These are phyloP conservation scores for Epizoanthus illoricatus DNA, from an alignment of 92 coral and sea anemone species.

Conservation along the genomic window DNA sequence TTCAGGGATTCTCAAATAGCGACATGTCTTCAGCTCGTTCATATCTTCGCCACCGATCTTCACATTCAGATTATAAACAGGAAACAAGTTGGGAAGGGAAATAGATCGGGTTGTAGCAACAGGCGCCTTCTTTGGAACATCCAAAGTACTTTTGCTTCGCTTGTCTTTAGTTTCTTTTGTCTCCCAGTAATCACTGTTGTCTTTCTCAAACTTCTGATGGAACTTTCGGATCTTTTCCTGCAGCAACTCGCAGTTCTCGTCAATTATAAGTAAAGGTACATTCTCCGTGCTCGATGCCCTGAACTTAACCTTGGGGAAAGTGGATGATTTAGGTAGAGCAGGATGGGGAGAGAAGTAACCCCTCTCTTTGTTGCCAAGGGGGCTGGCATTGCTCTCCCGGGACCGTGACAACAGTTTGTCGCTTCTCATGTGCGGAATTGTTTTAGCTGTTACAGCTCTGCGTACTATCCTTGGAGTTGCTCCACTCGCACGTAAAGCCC, in stretches of 20 bases:
- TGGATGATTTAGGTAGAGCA: background rate
- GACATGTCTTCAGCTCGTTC: slow-evolving; percentile 3
- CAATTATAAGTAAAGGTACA: background rate
- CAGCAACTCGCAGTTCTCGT: slow-evolving; percentile 20
- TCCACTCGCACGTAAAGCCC: background rate
- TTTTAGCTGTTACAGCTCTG: background rate
- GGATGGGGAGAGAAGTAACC: background rate
- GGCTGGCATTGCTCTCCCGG: background rate
- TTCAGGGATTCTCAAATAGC: slow-evolving; percentile 8
- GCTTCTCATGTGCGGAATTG: background rate
- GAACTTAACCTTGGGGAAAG: background rate
- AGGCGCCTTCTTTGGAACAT: background rate
- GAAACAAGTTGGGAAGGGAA: slow-evolving; percentile 19
- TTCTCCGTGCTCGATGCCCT: background rate
- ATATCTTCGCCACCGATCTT: background rate
- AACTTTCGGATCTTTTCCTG: slow-evolving; percentile 23
- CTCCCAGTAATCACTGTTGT: background rate
- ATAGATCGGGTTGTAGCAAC: slow-evolving; percentile 5
- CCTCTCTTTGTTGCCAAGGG: background rate
- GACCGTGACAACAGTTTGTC: background rate
- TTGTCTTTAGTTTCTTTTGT: background rate
- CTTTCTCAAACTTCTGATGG: slow-evolving; percentile 9
- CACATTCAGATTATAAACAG: slow-evolving; percentile 4
- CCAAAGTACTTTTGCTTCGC: slow-evolving; percentile 5
- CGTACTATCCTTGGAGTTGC: slow-evolving; percentile 6